These are phyloP conservation scores for Thymelicus acteon DNA, from an alignment of 2,888 invertebrate genomes.

Conservation along the genomic window DNA sequence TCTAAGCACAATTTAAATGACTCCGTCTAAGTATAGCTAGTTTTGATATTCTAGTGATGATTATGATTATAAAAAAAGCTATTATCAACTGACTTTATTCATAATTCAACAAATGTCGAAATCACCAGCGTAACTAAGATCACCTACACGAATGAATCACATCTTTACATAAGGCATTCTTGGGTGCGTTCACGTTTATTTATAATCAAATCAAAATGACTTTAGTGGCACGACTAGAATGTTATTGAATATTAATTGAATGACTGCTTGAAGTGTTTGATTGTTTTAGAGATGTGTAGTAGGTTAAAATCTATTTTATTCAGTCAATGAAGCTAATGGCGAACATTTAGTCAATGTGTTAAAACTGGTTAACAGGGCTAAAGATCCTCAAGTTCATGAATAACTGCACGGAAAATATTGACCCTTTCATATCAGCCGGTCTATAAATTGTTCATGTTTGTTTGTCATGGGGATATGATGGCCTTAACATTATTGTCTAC, in stretches of 20 bases:
- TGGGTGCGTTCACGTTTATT: conserved; percentile 40
- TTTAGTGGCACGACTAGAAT: conserved; percentile 21
- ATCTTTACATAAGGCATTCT: conserved; percentile 44
- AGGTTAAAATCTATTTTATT: no score
- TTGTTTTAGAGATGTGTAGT: not conserved
- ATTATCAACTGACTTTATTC: not conserved
- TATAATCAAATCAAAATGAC: conserved; percentile 26
- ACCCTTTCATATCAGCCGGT: no score
- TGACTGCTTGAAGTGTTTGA: not conserved
- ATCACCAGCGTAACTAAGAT: conserved; percentile 23
- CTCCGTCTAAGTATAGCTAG: no score
- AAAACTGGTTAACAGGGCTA: no score
- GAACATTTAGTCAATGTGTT: no score
- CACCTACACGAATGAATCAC: conserved; percentile 45
- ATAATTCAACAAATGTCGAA: conserved; percentile 25
- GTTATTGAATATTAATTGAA: conserved; percentile 25
- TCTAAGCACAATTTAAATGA: no score
- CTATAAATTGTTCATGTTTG: no score
- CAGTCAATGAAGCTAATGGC: no score
- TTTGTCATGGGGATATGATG: no score
- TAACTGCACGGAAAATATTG: no score
- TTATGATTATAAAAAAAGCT: not conserved
- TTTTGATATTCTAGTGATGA: not conserved
- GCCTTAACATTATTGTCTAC: no score
- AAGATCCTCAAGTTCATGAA: no score